phyloP scores from a whole-genome alignment of 2,888 invertebrate species.

The Lucinisca nassula region DNA sequence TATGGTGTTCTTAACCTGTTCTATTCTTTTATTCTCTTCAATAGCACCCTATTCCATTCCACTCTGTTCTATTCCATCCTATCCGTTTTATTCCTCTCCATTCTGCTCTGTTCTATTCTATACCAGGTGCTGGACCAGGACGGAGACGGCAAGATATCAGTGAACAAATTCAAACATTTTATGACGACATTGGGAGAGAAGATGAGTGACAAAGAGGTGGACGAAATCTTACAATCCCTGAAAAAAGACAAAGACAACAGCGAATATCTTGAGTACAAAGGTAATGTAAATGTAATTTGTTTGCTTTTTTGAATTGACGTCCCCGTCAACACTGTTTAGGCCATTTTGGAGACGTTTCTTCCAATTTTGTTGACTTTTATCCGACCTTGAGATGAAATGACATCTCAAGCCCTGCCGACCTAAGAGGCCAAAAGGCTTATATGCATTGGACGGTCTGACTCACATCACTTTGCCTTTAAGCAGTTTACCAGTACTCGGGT shows the following conservation, averaged over 20 bases:
- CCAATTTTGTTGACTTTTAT: too few species aligned
- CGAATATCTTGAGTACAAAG: slow-evolving; percentile 78
- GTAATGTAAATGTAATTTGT: slow-evolving; percentile 47
- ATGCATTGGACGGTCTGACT: neutral
- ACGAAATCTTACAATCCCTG: slow-evolving; percentile 79
- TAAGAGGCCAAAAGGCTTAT: neutral
- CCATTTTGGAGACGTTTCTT: too few species aligned
- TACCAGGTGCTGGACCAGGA: slow-evolving; percentile 74
- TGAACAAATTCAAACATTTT: slow-evolving; percentile 80
- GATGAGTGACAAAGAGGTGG: slow-evolving; percentile 83
- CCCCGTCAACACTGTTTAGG: neutral
- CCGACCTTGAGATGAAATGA: too few species aligned
- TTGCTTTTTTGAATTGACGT: neutral
- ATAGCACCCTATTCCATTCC: too few species aligned
- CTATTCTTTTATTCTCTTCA: too few species aligned
- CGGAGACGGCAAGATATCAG: slow-evolving; percentile 80
- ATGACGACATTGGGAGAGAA: slow-evolving; percentile 84
- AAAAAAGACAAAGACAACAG: slow-evolving; percentile 77
- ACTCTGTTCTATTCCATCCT: too few species aligned
- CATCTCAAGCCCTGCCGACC: neutral
- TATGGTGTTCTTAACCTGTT: too few species aligned
- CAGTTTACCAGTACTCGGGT: too few species aligned
- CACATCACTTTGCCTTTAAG: neutral
- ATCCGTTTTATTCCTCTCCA: too few species aligned
- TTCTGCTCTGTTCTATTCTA: too few species aligned